These are phyloP conservation scores for Xylocampa areola DNA, from an alignment of 2,888 invertebrate genomes.

Conservation along the genomic window DNA sequence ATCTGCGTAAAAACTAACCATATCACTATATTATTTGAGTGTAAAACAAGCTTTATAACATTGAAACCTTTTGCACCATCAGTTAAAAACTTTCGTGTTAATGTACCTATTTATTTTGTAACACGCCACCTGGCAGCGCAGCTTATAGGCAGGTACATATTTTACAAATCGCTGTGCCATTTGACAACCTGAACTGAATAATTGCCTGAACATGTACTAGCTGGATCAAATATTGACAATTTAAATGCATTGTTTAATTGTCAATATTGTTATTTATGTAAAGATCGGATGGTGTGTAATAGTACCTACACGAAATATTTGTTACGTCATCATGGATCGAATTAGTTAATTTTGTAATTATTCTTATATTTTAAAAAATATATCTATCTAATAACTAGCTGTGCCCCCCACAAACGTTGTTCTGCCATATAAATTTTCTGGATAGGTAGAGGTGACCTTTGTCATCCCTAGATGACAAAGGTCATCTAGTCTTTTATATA, in stretches of 20 bases:
- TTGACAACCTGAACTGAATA: constrained; percentile 1
- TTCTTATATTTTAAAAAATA: too few species aligned
- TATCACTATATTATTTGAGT: constrained; percentile 17
- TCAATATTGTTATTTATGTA: not conserved
- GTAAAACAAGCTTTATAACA: constrained; percentile 18
- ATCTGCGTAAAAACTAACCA: not conserved
- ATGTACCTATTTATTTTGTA: constrained; percentile 17
- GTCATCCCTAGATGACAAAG: too few species aligned
- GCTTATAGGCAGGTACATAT: constrained; percentile 23
- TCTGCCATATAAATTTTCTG: too few species aligned
- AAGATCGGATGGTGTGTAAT: too few species aligned
- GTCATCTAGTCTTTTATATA: too few species aligned
- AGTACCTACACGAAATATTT: too few species aligned
- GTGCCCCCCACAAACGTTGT: too few species aligned
- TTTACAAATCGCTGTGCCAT: constrained; percentile 12
- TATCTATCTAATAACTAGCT: too few species aligned
- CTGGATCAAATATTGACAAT: constrained; percentile 15
- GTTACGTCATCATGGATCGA: too few species aligned
- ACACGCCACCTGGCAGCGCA: constrained; percentile 13
- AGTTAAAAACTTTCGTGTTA: constrained; percentile 19
- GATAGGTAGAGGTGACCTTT: too few species aligned
- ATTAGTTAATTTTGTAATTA: too few species aligned
- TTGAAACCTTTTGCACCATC: constrained; percentile 9
- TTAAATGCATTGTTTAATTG: constrained; percentile 5
- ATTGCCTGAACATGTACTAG: not conserved